A percentile compares a stretch with the other conserved stretches of the same genome.
These are phyloP conservation scores for Forficula auricularia DNA, from an alignment of 1,140 invertebrate species.

Conservation along the genomic window DNA sequence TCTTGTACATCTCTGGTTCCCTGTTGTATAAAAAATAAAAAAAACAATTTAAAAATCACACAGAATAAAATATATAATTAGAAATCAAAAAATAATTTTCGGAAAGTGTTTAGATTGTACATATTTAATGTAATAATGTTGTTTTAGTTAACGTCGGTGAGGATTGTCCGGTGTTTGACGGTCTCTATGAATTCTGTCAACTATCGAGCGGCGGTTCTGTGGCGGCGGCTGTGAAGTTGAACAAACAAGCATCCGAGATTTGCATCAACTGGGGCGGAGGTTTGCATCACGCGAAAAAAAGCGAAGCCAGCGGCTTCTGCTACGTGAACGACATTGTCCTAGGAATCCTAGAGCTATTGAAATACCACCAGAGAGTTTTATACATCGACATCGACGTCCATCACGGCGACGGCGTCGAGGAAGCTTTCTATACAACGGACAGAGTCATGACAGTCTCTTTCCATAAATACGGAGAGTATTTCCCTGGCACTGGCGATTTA, in stretches of 20 bases:
- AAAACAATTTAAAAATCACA: too few species aligned
- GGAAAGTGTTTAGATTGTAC: too few species aligned
- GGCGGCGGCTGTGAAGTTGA: constrained; percentile 87
- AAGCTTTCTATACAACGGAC: constrained; percentile 51
- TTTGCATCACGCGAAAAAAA: constrained; percentile 64
- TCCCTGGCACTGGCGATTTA: constrained; percentile 41
- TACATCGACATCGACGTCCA: constrained; percentile 40
- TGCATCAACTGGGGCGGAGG: constrained; percentile 33
- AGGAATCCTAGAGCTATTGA: constrained; percentile 31
- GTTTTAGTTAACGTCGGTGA: constrained; percentile 87
- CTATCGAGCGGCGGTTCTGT: constrained; percentile 94
- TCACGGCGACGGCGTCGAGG: constrained; percentile 52
- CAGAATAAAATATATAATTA: too few species aligned
- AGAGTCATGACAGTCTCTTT: constrained; percentile 55
- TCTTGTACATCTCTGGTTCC: too few species aligned
- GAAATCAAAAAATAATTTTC: too few species aligned
- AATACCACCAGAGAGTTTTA: constrained; percentile 28
- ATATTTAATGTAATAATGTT: constrained; percentile 5
- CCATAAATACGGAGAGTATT: constrained; percentile 48
- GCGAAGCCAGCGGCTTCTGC: constrained; percentile 57
- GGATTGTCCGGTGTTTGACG: constrained; percentile 94
- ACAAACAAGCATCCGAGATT: constrained; percentile 91
- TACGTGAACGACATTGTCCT: constrained; percentile 34
- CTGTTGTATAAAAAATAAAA: too few species aligned
- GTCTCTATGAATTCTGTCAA: constrained; percentile 92